Base-by-base conservation (phyloP, 2,797 vertebrate species). In the Atherinosoma microstoma region DNA sequence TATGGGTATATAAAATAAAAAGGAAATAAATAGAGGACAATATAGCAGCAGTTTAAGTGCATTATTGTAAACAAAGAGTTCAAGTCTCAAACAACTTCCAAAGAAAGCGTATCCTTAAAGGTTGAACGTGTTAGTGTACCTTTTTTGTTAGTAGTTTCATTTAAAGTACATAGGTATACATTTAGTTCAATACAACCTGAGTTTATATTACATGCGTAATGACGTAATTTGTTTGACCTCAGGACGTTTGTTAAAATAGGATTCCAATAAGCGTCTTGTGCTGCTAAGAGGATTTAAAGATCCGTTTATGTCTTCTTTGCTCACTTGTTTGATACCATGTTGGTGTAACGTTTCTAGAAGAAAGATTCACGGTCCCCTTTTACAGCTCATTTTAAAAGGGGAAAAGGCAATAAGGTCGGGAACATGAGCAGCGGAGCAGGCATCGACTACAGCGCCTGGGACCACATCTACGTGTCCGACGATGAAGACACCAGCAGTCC, bases 391-490 rank as follows among this genome's bases (percentile, higher is more conserved):
- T 45, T 45, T 53, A 24, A 22, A 6, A 4, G 4, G 11, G 16
- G n/a, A 42, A 16, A 32, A 32, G 30, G 4, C 36, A 2, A 34
- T 13, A 11, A 6, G 22, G 18, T n/a, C 15, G 12, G n/a, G 7
- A 69, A 16, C 49, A 94, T 93, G 93, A 90, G 88, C 58, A 93
- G 94, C 93, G 34, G 36, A 18, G 16, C 73, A 2, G 82, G 75
- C 5, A 93, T 97, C 87, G 96, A 98, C 70, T 97, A 97, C 91
- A 96, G 97, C 81, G 92, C 90, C 79, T 98, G 97, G 96, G 96
- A 98, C 68, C 96, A 97, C 80, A 97, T 97, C 84, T 95, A 97
- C 59, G 96, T 97, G 71, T 97, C 97, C 0, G 97, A 98, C 64
- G 96, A 97, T 67, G 97, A 97, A 62, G 97, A 98, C 3, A 95